Percentiles rank a stretch among this genome's conserved stretches.
These are phyloP conservation scores for Drosophila pachea DNA, from an alignment of 1,140 invertebrate species.

Conservation along the genomic window DNA sequence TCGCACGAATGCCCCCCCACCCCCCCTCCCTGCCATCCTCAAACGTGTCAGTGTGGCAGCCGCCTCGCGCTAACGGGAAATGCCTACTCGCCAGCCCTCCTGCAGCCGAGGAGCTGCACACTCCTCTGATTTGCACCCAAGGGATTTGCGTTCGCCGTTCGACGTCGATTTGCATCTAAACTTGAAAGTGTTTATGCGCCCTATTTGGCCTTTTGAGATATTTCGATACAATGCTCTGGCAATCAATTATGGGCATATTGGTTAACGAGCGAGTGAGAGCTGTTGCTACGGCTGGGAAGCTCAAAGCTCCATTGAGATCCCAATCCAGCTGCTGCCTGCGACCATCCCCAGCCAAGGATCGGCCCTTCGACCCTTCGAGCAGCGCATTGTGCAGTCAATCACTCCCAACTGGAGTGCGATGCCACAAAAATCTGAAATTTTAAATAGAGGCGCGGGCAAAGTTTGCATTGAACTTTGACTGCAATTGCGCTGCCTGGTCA, in stretches of 20 bases:
- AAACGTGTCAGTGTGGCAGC: not conserved
- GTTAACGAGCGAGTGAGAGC: not conserved
- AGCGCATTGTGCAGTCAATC: too few relatives aligned
- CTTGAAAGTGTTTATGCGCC: conserved; percentile 61
- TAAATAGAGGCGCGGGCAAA: conserved; percentile 6
- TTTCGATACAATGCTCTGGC: not conserved
- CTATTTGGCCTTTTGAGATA: conserved; percentile 54
- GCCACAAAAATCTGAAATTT: conserved; percentile 12
- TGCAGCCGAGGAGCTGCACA: conserved; percentile 12
- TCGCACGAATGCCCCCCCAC: conserved; percentile 39
- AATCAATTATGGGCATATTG: not conserved
- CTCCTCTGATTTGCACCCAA: conserved; percentile 38
- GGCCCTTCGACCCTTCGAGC: too few relatives aligned
- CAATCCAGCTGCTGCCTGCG: too few relatives aligned
- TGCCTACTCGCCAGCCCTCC: conserved; percentile 13
- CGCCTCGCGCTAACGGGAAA: conserved; percentile 12
- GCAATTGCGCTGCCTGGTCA: conserved; percentile 41
- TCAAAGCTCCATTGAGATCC: too few relatives aligned
- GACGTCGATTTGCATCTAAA: conserved; percentile 61
- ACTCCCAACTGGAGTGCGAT: not conserved
- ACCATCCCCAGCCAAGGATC: too few relatives aligned
- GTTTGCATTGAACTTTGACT: conserved; percentile 60
- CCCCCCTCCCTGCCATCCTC: conserved; percentile 31
- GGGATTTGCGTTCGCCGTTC: conserved; percentile 42
- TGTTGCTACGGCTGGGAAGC: too few relatives aligned